Evolutionary conservation across 2,113 vertebrate species (phyloP).

Genomic region (Anoplopoma fimbria): DNA sequence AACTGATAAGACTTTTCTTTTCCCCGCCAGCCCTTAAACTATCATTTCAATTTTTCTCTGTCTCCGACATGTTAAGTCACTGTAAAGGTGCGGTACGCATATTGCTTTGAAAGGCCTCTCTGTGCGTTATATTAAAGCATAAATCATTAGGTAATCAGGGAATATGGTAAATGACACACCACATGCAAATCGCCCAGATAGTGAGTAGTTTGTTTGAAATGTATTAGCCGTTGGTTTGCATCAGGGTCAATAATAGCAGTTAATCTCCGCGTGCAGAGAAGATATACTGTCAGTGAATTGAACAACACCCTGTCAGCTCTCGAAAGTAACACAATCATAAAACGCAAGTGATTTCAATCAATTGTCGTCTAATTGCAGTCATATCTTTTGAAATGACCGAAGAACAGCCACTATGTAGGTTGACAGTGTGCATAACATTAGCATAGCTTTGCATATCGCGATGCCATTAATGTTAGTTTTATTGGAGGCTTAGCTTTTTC

Average conservation of each 20-base stretch:
- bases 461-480: constrained; percentile 72
- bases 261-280: constrained; percentile 67
- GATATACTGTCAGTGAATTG: constrained; percentile 73
- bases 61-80: constrained; percentile 76
- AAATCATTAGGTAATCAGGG: constrained; percentile 81
- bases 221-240: constrained; percentile 67
- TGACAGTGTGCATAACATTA: constrained; percentile 81
- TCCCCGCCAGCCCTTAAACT: constrained; percentile 73
- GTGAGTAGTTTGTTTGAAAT: constrained; percentile 76
- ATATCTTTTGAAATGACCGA: constrained; percentile 69
- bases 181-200: constrained; percentile 73
- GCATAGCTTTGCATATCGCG: constrained; percentile 78
- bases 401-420: constrained; percentile 69
- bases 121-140: constrained; percentile 77
- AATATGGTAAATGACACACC: constrained; percentile 78
- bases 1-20: constrained; percentile 79
- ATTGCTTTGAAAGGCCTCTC: constrained; percentile 62
- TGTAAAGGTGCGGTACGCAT: constrained; percentile 58
- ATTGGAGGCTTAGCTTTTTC: constrained; percentile 57
- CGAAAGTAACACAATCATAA: constrained; percentile 76
- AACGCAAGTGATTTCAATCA: constrained; percentile 81
- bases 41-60: constrained; percentile 71
- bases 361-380: constrained; percentile 78
- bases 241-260: constrained; percentile 78
- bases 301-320: constrained; percentile 66